Conservation (phyloP, 2,888 invertebrate genomes). For the Agrypnus murinus region DNA sequence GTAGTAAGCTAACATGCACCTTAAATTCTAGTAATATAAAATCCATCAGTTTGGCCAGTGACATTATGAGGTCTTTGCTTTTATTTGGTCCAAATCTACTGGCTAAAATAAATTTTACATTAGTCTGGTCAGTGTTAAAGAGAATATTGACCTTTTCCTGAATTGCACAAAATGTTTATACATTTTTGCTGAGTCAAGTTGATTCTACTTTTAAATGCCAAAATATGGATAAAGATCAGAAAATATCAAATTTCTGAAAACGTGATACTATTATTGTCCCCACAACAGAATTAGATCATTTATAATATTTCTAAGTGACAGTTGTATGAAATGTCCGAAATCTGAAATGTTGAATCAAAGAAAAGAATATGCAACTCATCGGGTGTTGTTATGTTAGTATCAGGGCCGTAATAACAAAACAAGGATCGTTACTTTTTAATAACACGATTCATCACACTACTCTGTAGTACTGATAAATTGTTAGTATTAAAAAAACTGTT, state of each 20-base stretch:
- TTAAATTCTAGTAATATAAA: conserved; percentile 50
- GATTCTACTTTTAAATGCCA: too few relatives aligned
- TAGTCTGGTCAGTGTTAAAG: conserved; percentile 69
- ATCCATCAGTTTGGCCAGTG: conserved; percentile 60
- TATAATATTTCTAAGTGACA: conserved; percentile 71
- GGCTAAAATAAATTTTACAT: conserved; percentile 66
- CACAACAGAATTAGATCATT: conserved; percentile 67
- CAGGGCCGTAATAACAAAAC: conserved; percentile 53
- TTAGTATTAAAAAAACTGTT: too few relatives aligned
- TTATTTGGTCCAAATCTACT: conserved; percentile 63
- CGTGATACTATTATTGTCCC: conserved; percentile 62
- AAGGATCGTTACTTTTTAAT: too few relatives aligned
- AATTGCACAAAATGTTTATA: background rate
- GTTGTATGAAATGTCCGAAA: conserved; percentile 67
- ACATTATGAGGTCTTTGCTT: conserved; percentile 59
- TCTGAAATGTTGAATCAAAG: conserved; percentile 61
- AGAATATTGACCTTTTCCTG: conserved; percentile 66
- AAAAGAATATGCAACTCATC: conserved; percentile 68
- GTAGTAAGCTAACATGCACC: conserved; percentile 45
- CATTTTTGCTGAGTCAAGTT: background rate
- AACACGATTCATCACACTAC: too few relatives aligned
- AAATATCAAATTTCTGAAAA: conserved; percentile 66
- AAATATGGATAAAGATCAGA: conserved; percentile 41
- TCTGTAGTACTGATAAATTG: too few relatives aligned
- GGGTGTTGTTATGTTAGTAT: conserved; percentile 61